Evolutionary conservation across 2,113 vertebrate species (phyloP).

Genomic region (Promerops cafer): DNA sequence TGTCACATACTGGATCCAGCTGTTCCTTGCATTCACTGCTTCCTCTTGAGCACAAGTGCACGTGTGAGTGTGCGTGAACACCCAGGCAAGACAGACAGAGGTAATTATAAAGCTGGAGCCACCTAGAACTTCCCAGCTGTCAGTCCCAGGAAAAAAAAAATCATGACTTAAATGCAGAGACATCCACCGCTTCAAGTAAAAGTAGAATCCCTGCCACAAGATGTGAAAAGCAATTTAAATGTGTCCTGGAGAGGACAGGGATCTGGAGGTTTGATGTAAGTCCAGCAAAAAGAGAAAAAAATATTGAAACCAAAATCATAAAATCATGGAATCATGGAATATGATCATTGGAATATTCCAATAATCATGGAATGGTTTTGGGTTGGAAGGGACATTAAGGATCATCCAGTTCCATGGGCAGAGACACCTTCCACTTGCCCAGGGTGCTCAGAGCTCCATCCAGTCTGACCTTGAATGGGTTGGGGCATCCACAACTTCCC

Average conservation of each 20-base stretch:
- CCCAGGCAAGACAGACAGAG: conserved; percentile 19
- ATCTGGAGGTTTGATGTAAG: neutral
- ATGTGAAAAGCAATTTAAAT: neutral
- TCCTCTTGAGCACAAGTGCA: neutral
- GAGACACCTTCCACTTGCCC: neutral
- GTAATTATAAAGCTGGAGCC: conserved; percentile 37
- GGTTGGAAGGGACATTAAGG: neutral
- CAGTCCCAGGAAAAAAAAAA: neutral
- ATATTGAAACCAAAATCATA: neutral
- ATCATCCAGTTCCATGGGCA: neutral
- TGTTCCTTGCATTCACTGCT: neutral
- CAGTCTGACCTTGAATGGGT: neutral
- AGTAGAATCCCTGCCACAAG: neutral
- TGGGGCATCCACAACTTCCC: neutral
- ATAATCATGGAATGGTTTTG: neutral
- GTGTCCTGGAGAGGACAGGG: neutral
- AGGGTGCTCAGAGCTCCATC: neutral
- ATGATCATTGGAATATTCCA: too few relatives aligned
- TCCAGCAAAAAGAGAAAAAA: neutral
- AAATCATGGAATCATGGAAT: too few relatives aligned
- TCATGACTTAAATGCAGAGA: neutral
- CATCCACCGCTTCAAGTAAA: neutral
- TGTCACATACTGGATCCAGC: conserved; percentile 7
- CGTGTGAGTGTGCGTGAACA: neutral
- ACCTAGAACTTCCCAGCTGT: conserved; percentile 31